These are phyloP conservation scores for Plotosus lineatus DNA, from an alignment of 2,113 vertebrate species.

Conservation along the genomic window DNA sequence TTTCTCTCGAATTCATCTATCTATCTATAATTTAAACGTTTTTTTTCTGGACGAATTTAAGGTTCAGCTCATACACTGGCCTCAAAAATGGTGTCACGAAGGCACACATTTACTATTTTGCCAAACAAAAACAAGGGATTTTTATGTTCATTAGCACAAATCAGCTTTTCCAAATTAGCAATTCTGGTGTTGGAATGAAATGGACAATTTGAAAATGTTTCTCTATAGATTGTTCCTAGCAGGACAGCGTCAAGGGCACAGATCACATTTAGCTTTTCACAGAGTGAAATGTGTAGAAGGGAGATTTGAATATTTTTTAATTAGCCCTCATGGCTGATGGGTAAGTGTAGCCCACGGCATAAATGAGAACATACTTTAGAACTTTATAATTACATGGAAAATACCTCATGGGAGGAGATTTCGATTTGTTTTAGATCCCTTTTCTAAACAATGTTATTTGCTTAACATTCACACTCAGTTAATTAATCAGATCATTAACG, in stretches of 20 bases:
- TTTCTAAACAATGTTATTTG: neutral
- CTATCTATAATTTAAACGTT: too few species aligned
- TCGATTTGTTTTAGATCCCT: neutral
- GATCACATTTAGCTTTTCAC: neutral
- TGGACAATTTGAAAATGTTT: neutral
- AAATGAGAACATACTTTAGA: neutral
- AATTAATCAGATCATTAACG: neutral
- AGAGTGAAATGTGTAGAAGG: neutral
- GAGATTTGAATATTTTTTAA: constrained; percentile 25
- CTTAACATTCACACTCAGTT: neutral
- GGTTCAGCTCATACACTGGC: neutral
- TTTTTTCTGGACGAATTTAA: too few species aligned
- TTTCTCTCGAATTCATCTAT: too few species aligned
- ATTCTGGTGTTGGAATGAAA: neutral
- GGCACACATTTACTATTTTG: too few species aligned
- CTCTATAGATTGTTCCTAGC: neutral
- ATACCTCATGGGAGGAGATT: neutral
- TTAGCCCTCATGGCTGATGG: constrained; percentile 14
- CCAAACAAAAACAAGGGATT: neutral
- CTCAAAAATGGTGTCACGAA: neutral
- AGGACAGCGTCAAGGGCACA: constrained; percentile 1
- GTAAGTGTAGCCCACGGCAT: neutral
- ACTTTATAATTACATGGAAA: neutral
- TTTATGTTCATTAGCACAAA: neutral
- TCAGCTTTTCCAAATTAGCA: neutral